Base-by-base conservation (phyloP, 2,888 invertebrate species). In the Parelbella ahira region DNA sequence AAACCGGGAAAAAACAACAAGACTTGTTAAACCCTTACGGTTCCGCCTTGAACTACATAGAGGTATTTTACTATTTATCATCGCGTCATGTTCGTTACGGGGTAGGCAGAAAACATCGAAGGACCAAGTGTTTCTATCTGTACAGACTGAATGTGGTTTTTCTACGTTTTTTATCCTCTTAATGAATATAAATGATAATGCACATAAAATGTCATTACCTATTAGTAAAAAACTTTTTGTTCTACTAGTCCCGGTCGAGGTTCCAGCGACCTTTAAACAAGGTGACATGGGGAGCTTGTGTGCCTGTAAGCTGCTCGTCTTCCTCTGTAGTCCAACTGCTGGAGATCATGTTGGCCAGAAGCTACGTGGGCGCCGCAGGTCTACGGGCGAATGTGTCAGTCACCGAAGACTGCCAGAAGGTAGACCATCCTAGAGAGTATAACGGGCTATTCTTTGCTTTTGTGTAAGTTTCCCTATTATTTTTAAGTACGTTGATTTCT, bases 281-380 rank as follows among this genome's bases (percentile, higher is more conserved):
- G 51, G 45, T 90, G 34, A 81, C 87, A 41, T 89, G 89, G 89
- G 90, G 90, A 0, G 73, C 84, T 1, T 90, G 90, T 51, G 84
- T 88, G 6, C 90, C 90, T 0, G 70, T 72, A 0, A 64, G 75
- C 0, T 90, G 90, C 51, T 55, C 59, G 0, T 60, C 77, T 0
- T 50, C 44, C 0, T 73, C 83, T 0, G 75, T 83, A 7, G 72
- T 75, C 24, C 60, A 63, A 0, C 53, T 86, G 13, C 60, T 78
- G 1, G 54, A 58, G 1, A 61, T 71, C 1, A 60, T 84, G 60
- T 63, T 86, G 3, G 67, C 75, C 1, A 66, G 75, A 20, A 84
- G 83, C 50, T 81, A 86, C 24, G 71, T 86, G 0, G 79, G 77
- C 0, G 63, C 72, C 0, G 78, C 81, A 0, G 79, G 83, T 1